Conservation (phyloP, 2,888 invertebrate species). For the Xylocampa areola region DNA sequence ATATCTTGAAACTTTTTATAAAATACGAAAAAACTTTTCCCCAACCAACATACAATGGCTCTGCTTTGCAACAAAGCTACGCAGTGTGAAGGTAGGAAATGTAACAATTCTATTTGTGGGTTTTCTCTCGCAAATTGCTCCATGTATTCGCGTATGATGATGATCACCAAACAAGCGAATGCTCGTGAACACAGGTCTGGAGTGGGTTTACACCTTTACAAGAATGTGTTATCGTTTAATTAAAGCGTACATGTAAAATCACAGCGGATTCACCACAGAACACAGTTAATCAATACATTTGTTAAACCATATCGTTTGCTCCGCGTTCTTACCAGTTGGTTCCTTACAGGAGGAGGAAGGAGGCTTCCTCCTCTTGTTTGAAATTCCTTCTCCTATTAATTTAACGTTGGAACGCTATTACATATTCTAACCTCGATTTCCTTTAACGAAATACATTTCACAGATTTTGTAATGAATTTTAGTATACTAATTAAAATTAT, state of each 20-base stretch:
- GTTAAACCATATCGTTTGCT: conserved; percentile 9
- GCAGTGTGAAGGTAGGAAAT: too few species aligned
- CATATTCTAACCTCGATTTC: conserved; percentile 28
- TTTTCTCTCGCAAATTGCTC: too few species aligned
- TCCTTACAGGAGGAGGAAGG: too few species aligned
- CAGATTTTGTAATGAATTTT: conserved; percentile 35
- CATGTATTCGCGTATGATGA: too few species aligned
- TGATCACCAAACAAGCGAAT: too few species aligned
- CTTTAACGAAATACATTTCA: conserved; percentile 29
- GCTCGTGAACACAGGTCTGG: too few species aligned
- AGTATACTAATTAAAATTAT: conserved; percentile 31
- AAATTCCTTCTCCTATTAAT: conserved; percentile 34
- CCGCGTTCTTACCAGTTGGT: conserved; percentile 2
- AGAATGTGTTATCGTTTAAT: not conserved
- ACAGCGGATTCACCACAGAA: not conserved
- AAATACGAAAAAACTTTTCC: too few species aligned
- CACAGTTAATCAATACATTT: conserved; percentile 10
- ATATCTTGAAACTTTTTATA: too few species aligned
- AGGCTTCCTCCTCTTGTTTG: conserved; percentile 6
- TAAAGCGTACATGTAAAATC: not conserved
- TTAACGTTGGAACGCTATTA: conserved; percentile 19
- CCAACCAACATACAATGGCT: too few species aligned
- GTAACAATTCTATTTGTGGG: too few species aligned
- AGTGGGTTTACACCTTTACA: not conserved
- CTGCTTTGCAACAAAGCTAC: too few species aligned